Percentiles rank a stretch among this genome's conserved stretches.
Evolutionary conservation across 2,888 invertebrate genomes (phyloP).

Genomic region (Ecdyonurus torrentis): DNA sequence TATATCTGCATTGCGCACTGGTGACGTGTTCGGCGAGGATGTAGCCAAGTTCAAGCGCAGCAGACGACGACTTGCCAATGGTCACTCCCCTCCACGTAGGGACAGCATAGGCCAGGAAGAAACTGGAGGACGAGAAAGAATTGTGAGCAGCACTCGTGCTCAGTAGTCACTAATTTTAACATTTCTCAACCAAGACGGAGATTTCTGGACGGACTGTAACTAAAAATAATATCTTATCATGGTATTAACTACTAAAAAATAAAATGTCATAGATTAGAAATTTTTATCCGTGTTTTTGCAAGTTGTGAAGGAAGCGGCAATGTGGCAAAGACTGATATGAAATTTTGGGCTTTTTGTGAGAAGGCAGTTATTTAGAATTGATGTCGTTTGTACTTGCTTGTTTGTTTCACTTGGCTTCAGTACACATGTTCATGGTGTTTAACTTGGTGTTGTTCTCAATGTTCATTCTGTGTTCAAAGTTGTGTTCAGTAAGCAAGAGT

Average conservation of each 20-base stretch:
- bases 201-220: too few relatives aligned
- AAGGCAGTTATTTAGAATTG: background rate
- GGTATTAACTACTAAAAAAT: too few relatives aligned
- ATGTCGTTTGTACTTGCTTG: background rate
- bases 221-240: too few relatives aligned
- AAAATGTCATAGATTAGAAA: too few relatives aligned
- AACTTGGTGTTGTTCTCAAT: too few relatives aligned
- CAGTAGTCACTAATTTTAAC: too few relatives aligned
- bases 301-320: background rate
- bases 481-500: too few relatives aligned
- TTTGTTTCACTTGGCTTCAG: too few relatives aligned
- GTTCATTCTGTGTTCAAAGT: too few relatives aligned
- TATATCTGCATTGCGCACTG: slow-evolving; percentile 84
- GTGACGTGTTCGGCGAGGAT: slow-evolving; percentile 91
- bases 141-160: background rate
- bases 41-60: slow-evolving; percentile 81
- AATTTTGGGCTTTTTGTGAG: background rate
- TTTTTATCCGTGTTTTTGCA: too few relatives aligned
- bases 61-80: slow-evolving; percentile 41
- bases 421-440: too few relatives aligned
- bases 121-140: background rate
- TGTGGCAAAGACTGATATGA: background rate
- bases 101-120: slow-evolving; percentile 42
- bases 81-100: slow-evolving; percentile 38
- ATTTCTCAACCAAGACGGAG: too few relatives aligned